phyloP scores from a whole-genome alignment of 2,113 vertebrate genomes.

The Poecile atricapillus region DNA sequence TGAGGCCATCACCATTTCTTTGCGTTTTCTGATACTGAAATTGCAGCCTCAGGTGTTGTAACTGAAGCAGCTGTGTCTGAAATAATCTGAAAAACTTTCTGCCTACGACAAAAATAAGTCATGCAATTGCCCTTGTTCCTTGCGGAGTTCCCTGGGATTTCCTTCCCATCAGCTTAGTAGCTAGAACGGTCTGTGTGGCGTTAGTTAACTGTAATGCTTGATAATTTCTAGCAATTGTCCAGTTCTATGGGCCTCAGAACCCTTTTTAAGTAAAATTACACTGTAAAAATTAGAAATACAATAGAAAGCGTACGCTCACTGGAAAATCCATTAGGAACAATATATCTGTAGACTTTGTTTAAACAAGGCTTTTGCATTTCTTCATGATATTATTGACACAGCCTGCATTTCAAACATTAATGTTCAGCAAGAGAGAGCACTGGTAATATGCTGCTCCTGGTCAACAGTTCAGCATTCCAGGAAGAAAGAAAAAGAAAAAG shows the following conservation, averaged over 20 bases:
- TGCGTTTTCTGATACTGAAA: fast-evolving
- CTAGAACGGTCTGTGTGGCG: neutral
- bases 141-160: neutral
- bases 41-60: neutral
- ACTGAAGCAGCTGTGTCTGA: neutral
- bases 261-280: neutral
- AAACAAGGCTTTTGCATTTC: neutral
- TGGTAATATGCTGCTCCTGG: neutral
- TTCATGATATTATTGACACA: neutral
- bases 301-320: neutral
- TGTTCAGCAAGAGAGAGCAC: neutral
- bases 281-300: neutral
- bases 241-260: neutral
- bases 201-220: neutral
- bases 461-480: neutral
- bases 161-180: neutral
- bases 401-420: neutral
- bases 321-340: neutral
- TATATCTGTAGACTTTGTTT: neutral
- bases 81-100: neutral
- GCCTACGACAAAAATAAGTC: neutral
- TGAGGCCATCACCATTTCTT: fast-evolving
- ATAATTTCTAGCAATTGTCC: neutral
- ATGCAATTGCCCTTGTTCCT: neutral
- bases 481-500: neutral